A percentile compares a stretch with the other conserved stretches of the same genome.
Conservation (phyloP, 2,113 vertebrate genomes). For the Pycnonotus jocosus region DNA sequence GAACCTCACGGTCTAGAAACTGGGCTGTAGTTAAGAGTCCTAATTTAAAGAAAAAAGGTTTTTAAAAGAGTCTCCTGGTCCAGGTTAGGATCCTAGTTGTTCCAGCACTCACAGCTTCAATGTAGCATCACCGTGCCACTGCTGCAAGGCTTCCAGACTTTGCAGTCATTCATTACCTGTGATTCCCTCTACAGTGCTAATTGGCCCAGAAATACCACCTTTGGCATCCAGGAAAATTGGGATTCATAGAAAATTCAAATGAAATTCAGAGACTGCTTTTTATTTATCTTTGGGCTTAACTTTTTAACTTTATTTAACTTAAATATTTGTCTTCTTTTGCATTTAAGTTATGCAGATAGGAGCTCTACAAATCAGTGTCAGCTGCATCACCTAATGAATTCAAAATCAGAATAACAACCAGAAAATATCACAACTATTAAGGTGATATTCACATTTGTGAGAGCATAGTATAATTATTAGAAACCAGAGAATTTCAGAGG, state of each 20-base stretch:
- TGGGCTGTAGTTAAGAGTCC: slow-evolving; percentile 78
- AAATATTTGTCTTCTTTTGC: not conserved
- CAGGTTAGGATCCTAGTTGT: not conserved
- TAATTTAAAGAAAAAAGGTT: slow-evolving; percentile 38
- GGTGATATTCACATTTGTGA: not conserved
- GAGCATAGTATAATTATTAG: not conserved
- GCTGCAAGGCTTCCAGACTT: not conserved
- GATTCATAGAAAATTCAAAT: not conserved
- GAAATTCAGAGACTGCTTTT: not conserved
- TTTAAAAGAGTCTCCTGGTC: not conserved
- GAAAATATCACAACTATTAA: not conserved
- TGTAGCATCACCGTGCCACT: not conserved
- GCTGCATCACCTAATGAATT: not conserved
- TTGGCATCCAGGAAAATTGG: not conserved
- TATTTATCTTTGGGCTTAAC: not conserved
- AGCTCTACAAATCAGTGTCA: not conserved
- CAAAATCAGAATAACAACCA: not conserved
- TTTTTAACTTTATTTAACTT: not conserved
- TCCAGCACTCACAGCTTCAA: not conserved
- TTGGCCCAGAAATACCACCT: not conserved
- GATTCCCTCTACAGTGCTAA: not conserved
- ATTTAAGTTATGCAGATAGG: not conserved
- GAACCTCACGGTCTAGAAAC: slow-evolving; percentile 80
- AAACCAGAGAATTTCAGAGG: not conserved
- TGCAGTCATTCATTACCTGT: not conserved